These are phyloP conservation scores for Eupristina koningsbergeri DNA, from an alignment of 1,140 invertebrate species.

Conservation along the genomic window DNA sequence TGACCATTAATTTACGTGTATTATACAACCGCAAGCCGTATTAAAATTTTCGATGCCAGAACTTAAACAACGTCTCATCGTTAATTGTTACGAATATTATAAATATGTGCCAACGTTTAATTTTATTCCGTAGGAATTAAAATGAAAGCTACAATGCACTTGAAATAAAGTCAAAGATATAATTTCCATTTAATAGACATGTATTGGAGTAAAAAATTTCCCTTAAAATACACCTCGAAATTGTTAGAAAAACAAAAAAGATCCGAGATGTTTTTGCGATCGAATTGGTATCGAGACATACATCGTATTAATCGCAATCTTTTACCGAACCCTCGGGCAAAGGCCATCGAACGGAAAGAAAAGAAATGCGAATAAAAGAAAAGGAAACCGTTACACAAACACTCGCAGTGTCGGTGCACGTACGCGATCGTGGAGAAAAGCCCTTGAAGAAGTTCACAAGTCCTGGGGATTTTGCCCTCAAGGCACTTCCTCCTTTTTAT, in stretches of 20 bases:
- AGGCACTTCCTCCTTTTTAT: slow-evolving; percentile 27
- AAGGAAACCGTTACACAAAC: slow-evolving; percentile 26
- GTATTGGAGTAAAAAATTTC: too few species aligned
- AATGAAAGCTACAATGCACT: neutral
- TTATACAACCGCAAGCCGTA: neutral
- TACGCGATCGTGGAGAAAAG: neutral
- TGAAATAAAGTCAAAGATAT: neutral
- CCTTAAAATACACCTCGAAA: too few species aligned
- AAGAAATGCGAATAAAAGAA: neutral
- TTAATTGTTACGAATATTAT: slow-evolving; percentile 19
- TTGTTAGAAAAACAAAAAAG: neutral
- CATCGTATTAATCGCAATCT: neutral
- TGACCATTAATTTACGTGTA: slow-evolving; percentile 10
- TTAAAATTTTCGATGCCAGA: slow-evolving; percentile 7
- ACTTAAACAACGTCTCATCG: neutral
- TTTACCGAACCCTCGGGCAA: neutral
- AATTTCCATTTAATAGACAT: too few species aligned
- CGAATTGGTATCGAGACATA: neutral
- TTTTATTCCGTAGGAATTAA: neutral
- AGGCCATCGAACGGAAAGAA: neutral
- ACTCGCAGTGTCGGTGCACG: neutral
- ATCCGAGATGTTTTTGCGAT: too few species aligned
- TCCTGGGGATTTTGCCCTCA: too few species aligned
- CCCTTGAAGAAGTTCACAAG: neutral
- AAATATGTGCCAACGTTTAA: neutral